Evolutionary conservation across 2,797 vertebrate genomes (phyloP), one percentile per base, ranked within the genome.

Genomic region (Odontamblyopus lacepedii): DNA sequence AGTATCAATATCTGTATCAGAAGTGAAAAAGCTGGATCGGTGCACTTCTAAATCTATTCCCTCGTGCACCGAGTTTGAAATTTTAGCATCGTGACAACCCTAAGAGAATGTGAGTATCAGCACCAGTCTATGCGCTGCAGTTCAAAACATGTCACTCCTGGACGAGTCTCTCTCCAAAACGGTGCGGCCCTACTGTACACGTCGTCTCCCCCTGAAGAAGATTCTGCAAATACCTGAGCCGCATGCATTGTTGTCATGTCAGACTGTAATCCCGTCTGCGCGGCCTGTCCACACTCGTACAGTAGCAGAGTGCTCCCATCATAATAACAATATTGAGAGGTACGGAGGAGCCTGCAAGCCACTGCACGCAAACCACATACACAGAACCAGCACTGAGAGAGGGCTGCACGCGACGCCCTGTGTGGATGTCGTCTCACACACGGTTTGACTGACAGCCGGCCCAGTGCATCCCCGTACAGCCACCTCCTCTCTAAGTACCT

Each of bases 261-360:
- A 50, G 64, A 9, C 64, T 66, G 35, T 44, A 51, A 51, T 66
- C 44, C 44, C 64, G 26, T 16, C 44, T 44, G n/a, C 35, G 9
- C 23, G 63, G 38, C 64, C 64, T 66, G 64, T 66, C 64, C 7
- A 9, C 64, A 66, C 64, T 66, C 44, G 41, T 30, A 50, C 63
- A 51, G 63, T 66, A 66, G 41, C 63, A 29, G n/a, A 2, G 12
- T 51, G 63, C 44, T 18, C 16, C 13, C 23, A 30, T 50, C 44
- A 50, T 29, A 51, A 66, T 51, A 51, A 66, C 44, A 27, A 50
- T 51, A 66, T 19, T 19, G 30, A 38, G 61, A 38, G 61, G 32
- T 63, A 38, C 32, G 23, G 32, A 6, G 3, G 13, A 5, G 23
- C 64, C 26, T 66, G 5, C 64, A 66, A 18, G 63, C 41, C 16